Base-by-base conservation (phyloP, 2,797 vertebrate genomes). In the Sebastes jordani region DNA sequence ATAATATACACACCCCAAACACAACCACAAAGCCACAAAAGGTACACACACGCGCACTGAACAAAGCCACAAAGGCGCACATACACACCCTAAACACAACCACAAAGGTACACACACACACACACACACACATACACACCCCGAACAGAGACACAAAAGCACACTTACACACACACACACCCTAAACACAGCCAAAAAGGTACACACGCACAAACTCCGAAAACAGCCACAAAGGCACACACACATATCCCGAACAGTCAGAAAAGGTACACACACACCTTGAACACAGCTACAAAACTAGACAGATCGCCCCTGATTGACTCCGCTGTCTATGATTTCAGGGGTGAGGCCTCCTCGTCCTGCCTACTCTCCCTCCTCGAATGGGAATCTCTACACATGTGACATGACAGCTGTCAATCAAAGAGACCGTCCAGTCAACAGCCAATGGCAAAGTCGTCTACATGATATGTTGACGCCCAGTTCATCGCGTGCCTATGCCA, bases 401-500 rank as follows among this genome's bases (percentile, higher is more conserved):
- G 91, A 92, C 56, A 32, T 46, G 49, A 7, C 86, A 23, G 78
- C 81, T 18, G 74, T 81, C 78, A 89, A 32, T 89, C 92, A 86
- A 80, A 87, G 86, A 49, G 80, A 25, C 1, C 83, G 25, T 20
- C 66, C 80, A 10, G 56, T 20, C 36, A 91, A 16, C 80, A 89
- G 0, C 9, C 88, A 86, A 46, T 93, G 86, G 87, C 83, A 88
- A 80, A 91, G 84, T 77, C 89, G 75, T 74, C 92, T 94, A 27
- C 95, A 95, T 74, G 92, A 95, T 9, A 92, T 95, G 87, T 87
- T 96, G 22, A 71, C 91, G 2, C 93, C 96, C 0, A 70, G 70
- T 7, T 94, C 87, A 8, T 86, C 95, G 4, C 94, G 91, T 0
- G 89, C 86, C 1, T 94, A 94, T 2, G 82, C 93, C 42, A 93